phyloP scores from a whole-genome alignment of 2,113 vertebrate genomes.

The Chamaea fasciata region DNA sequence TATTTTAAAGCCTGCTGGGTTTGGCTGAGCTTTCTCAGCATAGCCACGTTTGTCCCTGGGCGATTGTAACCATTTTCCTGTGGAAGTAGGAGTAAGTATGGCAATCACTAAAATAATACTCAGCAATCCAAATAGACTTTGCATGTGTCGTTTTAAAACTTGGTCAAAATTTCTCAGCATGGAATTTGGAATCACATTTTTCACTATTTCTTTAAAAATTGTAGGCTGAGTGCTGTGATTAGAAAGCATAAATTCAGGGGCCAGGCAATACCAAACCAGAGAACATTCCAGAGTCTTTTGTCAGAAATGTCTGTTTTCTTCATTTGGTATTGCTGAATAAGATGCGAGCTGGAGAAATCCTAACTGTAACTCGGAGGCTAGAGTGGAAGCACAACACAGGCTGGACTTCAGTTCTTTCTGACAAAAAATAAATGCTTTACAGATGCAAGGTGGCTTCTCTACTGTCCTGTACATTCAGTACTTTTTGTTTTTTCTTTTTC shows the following conservation, averaged over 20 bases:
- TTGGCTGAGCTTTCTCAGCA: neutral
- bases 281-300: neutral
- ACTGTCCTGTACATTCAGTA: neutral
- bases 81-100: neutral
- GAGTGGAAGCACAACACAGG: neutral
- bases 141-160: neutral
- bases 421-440: neutral
- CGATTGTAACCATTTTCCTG: neutral
- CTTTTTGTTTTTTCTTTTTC: neutral
- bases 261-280: neutral
- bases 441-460: neutral
- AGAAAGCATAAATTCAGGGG: neutral
- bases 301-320: neutral
- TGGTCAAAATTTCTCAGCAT: neutral
- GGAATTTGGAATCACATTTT: conserved; percentile 12
- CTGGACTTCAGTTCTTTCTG: neutral
- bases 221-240: neutral
- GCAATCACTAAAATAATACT: neutral
- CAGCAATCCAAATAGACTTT: neutral
- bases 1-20: neutral
- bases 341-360: neutral
- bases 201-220: neutral
- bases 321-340: neutral
- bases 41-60: neutral
- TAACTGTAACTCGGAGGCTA: neutral